These are phyloP conservation scores for Bembecia ichneumoniformis DNA, from an alignment of 2,888 invertebrate species.

Conservation along the genomic window DNA sequence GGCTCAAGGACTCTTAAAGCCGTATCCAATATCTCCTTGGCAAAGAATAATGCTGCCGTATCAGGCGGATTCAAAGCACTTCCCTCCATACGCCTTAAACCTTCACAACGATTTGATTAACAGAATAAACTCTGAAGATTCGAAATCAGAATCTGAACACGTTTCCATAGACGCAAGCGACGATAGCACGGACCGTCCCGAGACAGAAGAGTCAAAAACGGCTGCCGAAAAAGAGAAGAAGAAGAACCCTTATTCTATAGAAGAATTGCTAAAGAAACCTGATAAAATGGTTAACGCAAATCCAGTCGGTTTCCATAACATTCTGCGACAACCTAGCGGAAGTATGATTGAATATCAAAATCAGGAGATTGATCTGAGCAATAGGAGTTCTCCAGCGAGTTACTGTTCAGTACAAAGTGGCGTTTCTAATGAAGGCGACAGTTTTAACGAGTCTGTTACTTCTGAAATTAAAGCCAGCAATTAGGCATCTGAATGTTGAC, in stretches of 20 bases:
- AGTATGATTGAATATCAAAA: conserved; percentile 66
- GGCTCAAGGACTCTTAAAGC: conserved; percentile 60
- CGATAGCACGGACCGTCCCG: conserved; percentile 71
- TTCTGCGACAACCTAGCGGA: conserved; percentile 73
- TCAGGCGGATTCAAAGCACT: conserved; percentile 47
- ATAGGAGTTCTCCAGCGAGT: conserved; percentile 61
- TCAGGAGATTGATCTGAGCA: conserved; percentile 41
- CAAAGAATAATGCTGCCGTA: conserved; percentile 74
- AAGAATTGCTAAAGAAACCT: conserved; percentile 86
- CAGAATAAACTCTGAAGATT: conserved; percentile 51
- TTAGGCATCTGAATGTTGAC: conserved; percentile 14
- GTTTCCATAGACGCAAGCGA: conserved; percentile 73
- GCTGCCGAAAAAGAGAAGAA: conserved; percentile 68
- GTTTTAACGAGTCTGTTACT: conserved; percentile 45
- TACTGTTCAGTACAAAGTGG: conserved; percentile 57
- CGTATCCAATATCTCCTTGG: conserved; percentile 70
- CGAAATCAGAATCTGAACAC: conserved; percentile 60
- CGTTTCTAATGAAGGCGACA: conserved; percentile 41
- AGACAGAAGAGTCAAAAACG: conserved; percentile 47
- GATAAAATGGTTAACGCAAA: conserved; percentile 69
- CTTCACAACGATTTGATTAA: conserved; percentile 49
- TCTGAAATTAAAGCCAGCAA: conserved; percentile 59
- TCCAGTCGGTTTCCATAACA: conserved; percentile 51
- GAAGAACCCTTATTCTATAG: conserved; percentile 89
- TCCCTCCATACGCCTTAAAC: conserved; percentile 49